Conservation (phyloP, 2,797 vertebrate genomes). For the Harpagifer antarcticus region DNA sequence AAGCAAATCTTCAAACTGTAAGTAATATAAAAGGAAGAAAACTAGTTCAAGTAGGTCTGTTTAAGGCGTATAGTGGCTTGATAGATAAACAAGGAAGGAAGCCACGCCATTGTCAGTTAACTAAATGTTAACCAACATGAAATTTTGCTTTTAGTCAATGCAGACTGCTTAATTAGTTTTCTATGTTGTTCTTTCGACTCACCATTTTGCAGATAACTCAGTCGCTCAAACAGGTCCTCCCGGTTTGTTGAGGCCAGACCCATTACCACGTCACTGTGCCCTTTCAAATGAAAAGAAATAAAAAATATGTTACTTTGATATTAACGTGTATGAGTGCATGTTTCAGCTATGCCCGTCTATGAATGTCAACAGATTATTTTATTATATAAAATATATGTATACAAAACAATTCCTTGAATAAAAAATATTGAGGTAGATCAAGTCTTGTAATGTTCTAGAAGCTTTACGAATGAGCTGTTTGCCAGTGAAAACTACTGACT, state of each 20-base stretch:
- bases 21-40: no score
- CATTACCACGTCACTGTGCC: slow-evolving; percentile 96
- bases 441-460: not conserved
- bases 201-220: slow-evolving; percentile 94
- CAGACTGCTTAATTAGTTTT: not conserved
- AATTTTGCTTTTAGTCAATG: not conserved
- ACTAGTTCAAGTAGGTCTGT: no score
- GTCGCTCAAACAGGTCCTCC: slow-evolving; percentile 84
- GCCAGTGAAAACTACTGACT: not conserved
- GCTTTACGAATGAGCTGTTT: not conserved
- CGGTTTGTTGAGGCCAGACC: slow-evolving; percentile 90
- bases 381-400: not conserved
- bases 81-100: no score
- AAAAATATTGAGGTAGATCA: not conserved
- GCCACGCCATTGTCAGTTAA: no score
- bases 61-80: no score
- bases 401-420: not conserved
- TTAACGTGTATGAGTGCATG: not conserved
- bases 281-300: slow-evolving; percentile 72
- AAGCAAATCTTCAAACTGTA: no score
- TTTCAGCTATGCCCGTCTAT: not conserved
- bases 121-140: not conserved
- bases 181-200: slow-evolving; percentile 57
- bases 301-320: not conserved
- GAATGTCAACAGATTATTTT: not conserved